phyloP scores from a whole-genome alignment of 2,113 vertebrate species.

The Protobothrops mucrosquamatus region DNA sequence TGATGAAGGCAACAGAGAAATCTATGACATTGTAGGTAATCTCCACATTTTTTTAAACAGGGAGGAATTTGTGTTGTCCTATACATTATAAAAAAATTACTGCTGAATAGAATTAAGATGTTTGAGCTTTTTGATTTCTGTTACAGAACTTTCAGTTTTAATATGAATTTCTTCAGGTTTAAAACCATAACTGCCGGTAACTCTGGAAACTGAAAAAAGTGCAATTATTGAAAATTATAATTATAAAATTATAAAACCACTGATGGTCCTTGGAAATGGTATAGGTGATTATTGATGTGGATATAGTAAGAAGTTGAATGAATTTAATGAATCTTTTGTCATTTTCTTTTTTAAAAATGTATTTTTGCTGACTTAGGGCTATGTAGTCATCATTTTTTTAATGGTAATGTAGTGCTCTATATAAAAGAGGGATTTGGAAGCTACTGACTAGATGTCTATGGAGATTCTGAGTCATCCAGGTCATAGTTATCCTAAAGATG shows the following conservation, averaged over 20 bases:
- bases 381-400: neutral
- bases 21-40: conserved; percentile 87
- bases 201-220: neutral
- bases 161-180: neutral
- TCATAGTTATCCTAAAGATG: too few relatives aligned
- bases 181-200: neutral
- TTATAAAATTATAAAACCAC: neutral
- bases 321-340: neutral
- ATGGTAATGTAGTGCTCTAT: neutral
- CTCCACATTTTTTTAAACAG: neutral
- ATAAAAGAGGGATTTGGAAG: too few relatives aligned
- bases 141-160: neutral
- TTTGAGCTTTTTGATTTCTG: neutral
- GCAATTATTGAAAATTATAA: neutral
- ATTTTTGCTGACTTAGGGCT: neutral
- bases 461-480: too few relatives aligned
- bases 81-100: neutral
- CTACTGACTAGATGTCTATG: too few relatives aligned
- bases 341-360: neutral
- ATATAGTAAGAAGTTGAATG: neutral
- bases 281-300: neutral
- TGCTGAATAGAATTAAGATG: neutral
- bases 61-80: neutral
- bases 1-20: conserved; percentile 74
- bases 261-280: neutral